These are phyloP conservation scores for Pocota personata DNA, from an alignment of 2,888 invertebrate genomes.

Conservation along the genomic window DNA sequence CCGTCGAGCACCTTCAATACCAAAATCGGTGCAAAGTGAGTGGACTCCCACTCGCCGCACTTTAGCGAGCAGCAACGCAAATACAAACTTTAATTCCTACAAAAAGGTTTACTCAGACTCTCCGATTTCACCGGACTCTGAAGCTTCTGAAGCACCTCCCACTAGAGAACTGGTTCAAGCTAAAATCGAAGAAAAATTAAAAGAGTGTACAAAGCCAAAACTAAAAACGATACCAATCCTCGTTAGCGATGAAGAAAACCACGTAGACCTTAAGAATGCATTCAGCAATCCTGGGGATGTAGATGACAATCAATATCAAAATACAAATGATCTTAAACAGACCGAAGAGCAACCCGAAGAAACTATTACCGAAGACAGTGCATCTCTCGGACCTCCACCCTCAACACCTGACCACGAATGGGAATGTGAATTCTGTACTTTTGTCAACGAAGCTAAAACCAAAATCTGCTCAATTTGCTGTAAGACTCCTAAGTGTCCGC, in stretches of 20 bases:
- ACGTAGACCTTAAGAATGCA: constrained; percentile 11
- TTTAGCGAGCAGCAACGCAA: constrained; percentile 67
- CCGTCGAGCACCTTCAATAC: constrained; percentile 78
- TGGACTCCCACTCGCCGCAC: constrained; percentile 78
- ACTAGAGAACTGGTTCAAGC: constrained; percentile 82
- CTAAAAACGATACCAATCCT: not conserved
- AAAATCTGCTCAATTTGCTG: constrained; percentile 94
- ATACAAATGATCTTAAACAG: constrained; percentile 24
- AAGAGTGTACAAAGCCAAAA: constrained; percentile 73
- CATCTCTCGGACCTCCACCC: constrained; percentile 82
- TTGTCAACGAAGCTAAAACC: constrained; percentile 90
- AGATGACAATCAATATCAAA: constrained; percentile 73
- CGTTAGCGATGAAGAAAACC: constrained; percentile 42
- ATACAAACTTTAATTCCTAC: constrained; percentile 72
- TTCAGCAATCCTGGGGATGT: not conserved
- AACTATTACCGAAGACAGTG: constrained; percentile 65
- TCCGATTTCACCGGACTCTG: constrained; percentile 79
- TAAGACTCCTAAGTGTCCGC: constrained; percentile 86
- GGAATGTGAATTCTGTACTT: constrained; percentile 96
- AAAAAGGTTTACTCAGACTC: constrained; percentile 79
- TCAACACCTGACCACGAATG: constrained; percentile 86
- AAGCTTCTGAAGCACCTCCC: constrained; percentile 78
- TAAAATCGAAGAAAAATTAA: constrained; percentile 82
- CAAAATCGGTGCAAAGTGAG: constrained; percentile 80
- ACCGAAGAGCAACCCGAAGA: constrained; percentile 49